phyloP scores from a whole-genome alignment of 1,140 invertebrate species.

The Tetramorium alpestre region DNA sequence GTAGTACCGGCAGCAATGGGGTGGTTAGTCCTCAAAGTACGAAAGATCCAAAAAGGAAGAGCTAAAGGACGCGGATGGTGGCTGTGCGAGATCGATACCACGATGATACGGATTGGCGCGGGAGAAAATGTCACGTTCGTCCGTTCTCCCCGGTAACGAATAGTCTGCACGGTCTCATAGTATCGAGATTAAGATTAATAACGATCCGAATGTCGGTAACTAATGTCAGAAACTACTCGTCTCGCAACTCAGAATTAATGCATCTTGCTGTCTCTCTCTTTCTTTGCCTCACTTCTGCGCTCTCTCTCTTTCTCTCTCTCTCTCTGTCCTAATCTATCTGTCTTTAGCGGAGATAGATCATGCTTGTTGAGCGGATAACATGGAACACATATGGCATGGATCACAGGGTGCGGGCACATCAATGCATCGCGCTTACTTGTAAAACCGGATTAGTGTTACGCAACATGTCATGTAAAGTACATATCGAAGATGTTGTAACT shows the following conservation, averaged over 20 bases:
- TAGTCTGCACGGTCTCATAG: constrained; percentile 43
- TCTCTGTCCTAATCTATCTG: constrained; percentile 25
- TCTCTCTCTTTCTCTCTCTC: constrained; percentile 13
- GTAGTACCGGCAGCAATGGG: background rate
- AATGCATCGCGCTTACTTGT: constrained; percentile 15
- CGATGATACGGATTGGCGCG: constrained; percentile 43
- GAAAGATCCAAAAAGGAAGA: constrained; percentile 53
- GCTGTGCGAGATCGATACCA: constrained; percentile 46
- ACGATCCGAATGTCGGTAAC: constrained; percentile 63
- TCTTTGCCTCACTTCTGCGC: constrained; percentile 20
- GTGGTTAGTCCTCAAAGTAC: constrained; percentile 53
- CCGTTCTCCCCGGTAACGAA: constrained; percentile 40
- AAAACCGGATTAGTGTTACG: constrained; percentile 33
- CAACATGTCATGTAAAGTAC: background rate
- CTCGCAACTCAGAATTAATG: constrained; percentile 58
- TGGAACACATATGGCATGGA: constrained; percentile 13
- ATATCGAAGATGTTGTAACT: background rate
- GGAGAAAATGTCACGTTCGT: constrained; percentile 49
- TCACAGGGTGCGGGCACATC: background rate
- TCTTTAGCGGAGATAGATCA: constrained; percentile 55
- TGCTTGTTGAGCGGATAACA: constrained; percentile 51
- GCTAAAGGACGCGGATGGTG: constrained; percentile 20
- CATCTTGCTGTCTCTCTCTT: constrained; percentile 37
- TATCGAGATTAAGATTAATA: constrained; percentile 64
- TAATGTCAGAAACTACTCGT: constrained; percentile 62